These are phyloP conservation scores for Theonella swinhoei DNA, from an alignment of 37 sponge, comb jelly and placozoan species.

Conservation along the genomic window DNA sequence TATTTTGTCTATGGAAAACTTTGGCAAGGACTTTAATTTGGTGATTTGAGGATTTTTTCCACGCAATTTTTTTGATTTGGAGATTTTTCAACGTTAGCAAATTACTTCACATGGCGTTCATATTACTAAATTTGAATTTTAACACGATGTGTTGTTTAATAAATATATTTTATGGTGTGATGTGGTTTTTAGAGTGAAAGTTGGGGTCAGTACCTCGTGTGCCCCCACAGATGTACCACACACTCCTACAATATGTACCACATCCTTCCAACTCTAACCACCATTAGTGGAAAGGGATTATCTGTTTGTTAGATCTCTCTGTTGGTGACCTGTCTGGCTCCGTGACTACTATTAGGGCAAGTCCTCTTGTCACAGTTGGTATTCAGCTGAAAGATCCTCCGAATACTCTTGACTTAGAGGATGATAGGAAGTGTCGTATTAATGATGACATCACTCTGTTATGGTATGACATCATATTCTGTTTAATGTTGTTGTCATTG, in stretches of 20 bases:
- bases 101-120: background rate
- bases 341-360: constrained; percentile 16
- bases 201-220: no score
- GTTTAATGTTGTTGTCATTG: no score
- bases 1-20: background rate
- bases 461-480: constrained; percentile 22
- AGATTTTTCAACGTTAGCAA: background rate
- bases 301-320: constrained; percentile 33
- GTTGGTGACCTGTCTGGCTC: constrained; percentile 31
- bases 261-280: no score
- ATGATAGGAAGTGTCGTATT: background rate
- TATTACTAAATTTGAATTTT: no score
- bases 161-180: no score
- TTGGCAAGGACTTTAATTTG: no score
- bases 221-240: no score
- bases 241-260: no score
- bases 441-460: background rate
- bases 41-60: background rate
- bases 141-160: no score
- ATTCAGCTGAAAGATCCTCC: background rate
- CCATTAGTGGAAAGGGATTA: no score
- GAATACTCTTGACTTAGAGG: background rate
- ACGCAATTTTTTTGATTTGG: no score
- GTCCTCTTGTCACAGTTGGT: constrained; percentile 37
- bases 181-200: no score